Evolutionary conservation across 2,888 invertebrate species (phyloP), one percentile per base, ranked within the genome.

Genomic region (Acheta domesticus): DNA sequence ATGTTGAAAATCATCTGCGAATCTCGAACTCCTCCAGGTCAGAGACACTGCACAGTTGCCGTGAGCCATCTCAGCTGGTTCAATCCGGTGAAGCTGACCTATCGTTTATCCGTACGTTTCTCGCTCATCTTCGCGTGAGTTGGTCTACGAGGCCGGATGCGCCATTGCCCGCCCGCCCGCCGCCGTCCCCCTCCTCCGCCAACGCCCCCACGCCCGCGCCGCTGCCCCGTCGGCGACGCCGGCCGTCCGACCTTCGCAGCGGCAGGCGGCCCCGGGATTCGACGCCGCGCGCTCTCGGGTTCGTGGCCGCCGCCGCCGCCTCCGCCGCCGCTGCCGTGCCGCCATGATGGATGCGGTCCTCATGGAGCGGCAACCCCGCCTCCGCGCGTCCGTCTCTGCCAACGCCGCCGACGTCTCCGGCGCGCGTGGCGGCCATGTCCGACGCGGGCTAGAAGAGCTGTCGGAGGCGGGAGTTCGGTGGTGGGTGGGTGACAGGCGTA

Each of bases 301-400:
- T 62, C 62, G 62, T n/a, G 62, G n/a, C 62, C 62, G 36, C 36
- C 36, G 36, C 36, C 36, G 23, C 23, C 23, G 23, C 23, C 23
- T 2, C 23, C 23, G 23, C 23, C 1, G 36, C 36, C 36, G 36
- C 36, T 8, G 36, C 36, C 36, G 36, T 36, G 36, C 36, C 36
- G 62, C 62, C 62, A 62, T 19, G 62, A 62, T 62, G 62, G 62
- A 62, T 62, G 62, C n/a, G 62, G 62, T 62, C 62, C n/a, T n/a
- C 62, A 1, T n/a, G 14, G 62, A 62, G 62, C 62, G 62, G 62
- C n/a, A 62, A 62, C 16, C 62, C n/a, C 62, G 16, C 16, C 62
- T n/a, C 62, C 62, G n/a, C 62, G 62, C 62, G 62, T 19, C 62
- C 62, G 62, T 19, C 62, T 14, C 16, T 62, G 62, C n/a, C 62